Evolutionary conservation across 2,113 vertebrate genomes (phyloP).

Genomic region (Pseudois nayaur): DNA sequence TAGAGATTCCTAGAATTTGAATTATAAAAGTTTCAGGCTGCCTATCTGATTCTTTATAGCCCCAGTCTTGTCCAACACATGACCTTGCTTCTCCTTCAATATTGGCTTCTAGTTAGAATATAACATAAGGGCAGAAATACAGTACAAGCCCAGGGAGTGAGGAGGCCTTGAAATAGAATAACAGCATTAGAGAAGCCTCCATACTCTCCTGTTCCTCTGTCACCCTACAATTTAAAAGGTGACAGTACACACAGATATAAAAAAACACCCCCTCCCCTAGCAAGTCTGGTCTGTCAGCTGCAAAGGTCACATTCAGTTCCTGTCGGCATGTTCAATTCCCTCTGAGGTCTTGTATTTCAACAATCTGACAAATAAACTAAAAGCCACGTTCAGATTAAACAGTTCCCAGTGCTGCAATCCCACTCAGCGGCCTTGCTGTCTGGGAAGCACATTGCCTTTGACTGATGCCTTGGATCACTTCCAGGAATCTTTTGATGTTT

Average conservation of each 20-base stretch:
- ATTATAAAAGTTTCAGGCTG: background rate
- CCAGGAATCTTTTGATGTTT: constrained; percentile 55
- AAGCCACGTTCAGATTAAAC: constrained; percentile 35
- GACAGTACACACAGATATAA: background rate
- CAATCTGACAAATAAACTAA: constrained; percentile 61
- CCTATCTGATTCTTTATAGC: background rate
- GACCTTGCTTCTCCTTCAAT: background rate
- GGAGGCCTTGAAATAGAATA: background rate
- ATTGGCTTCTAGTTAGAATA: background rate
- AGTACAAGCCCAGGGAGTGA: background rate
- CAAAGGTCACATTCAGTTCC: constrained; percentile 56
- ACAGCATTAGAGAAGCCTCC: background rate
- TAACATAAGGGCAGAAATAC: background rate
- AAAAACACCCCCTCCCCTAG: background rate
- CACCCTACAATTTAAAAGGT: background rate
- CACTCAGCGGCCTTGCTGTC: constrained; percentile 19
- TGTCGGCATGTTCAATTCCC: background rate
- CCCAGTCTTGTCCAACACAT: background rate
- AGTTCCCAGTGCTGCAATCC: background rate
- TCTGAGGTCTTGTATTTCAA: constrained; percentile 14
- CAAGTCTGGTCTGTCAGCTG: background rate
- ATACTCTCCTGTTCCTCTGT: background rate
- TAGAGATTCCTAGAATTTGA: background rate
- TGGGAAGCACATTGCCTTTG: constrained; percentile 37
- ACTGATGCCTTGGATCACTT: constrained; percentile 43